A percentile compares a stretch with the other conserved stretches of the same genome.
Evolutionary conservation across 92 coral and sea anemone genomes (phyloP).

Genomic region (Siderastrea radians): DNA sequence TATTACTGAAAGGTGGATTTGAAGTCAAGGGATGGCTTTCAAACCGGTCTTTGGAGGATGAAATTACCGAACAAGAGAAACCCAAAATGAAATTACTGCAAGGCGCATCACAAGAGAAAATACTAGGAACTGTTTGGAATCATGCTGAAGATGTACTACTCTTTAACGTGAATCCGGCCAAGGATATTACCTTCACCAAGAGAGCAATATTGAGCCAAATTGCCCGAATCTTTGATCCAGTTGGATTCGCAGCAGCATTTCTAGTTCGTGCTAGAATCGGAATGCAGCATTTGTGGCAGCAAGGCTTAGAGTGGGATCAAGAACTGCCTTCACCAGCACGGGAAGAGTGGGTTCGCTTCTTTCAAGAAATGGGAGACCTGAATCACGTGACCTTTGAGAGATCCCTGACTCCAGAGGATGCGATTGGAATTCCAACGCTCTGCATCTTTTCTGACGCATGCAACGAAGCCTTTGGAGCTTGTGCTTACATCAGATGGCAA

Average conservation of each 20-base stretch:
- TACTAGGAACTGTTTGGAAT: slow-evolving; percentile 37
- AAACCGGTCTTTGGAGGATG: slow-evolving; percentile 8
- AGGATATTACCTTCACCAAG: not conserved
- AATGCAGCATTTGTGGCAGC: slow-evolving; percentile 55
- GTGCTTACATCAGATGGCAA: slow-evolving; percentile 40
- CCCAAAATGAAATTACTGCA: not conserved
- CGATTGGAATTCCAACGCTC: slow-evolving; percentile 17
- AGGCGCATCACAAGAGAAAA: slow-evolving; percentile 16
- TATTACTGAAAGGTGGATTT: slow-evolving; percentile 33
- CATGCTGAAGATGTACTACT: not conserved
- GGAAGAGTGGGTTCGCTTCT: slow-evolving; percentile 49
- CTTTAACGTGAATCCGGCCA: slow-evolving; percentile 33
- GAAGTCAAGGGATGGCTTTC: slow-evolving; percentile 60
- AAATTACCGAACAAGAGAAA: slow-evolving; percentile 9
- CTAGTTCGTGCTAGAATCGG: slow-evolving; percentile 54
- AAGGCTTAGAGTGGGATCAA: slow-evolving; percentile 64
- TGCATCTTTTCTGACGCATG: slow-evolving; percentile 39
- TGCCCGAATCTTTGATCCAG: slow-evolving; percentile 71
- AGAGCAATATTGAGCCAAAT: slow-evolving; percentile 49
- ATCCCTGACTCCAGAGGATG: slow-evolving; percentile 56
- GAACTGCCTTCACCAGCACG: slow-evolving; percentile 47
- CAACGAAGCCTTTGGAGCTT: slow-evolving; percentile 39
- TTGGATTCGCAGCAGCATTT: slow-evolving; percentile 66
- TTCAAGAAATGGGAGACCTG: slow-evolving; percentile 67
- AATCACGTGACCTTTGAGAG: slow-evolving; percentile 55